These are phyloP conservation scores for Panorpa germanica DNA, from an alignment of 2,888 invertebrate species.

Conservation along the genomic window DNA sequence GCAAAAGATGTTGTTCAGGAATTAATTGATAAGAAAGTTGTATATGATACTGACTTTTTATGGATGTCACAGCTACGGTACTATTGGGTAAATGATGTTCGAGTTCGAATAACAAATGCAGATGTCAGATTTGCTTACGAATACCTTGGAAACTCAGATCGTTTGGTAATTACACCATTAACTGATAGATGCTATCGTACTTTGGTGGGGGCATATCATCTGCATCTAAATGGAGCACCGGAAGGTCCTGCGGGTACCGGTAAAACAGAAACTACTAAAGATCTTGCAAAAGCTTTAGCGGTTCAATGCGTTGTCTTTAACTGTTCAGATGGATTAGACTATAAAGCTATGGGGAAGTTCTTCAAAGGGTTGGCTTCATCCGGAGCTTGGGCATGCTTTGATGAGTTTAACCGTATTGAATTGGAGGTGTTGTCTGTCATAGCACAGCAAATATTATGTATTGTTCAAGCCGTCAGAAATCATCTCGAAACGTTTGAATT, in stretches of 20 bases:
- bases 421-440: constrained; percentile 52
- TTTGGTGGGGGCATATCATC: constrained; percentile 46
- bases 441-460: constrained; percentile 49
- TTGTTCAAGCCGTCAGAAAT: constrained; percentile 40
- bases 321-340: constrained; percentile 52
- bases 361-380: constrained; percentile 52
- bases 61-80: constrained; percentile 55
- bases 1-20: constrained; percentile 45
- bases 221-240: constrained; percentile 49
- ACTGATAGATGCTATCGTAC: constrained; percentile 51
- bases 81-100: constrained; percentile 38
- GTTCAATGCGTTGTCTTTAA: constrained; percentile 67
- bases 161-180: constrained; percentile 37
- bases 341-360: constrained; percentile 51
- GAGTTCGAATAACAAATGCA: constrained; percentile 45
- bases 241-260: constrained; percentile 72
- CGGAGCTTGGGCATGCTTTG: constrained; percentile 60
- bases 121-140: constrained; percentile 50
- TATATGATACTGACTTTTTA: constrained; percentile 39
- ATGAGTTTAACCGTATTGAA: constrained; percentile 55
- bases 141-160: constrained; percentile 46
- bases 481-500: constrained; percentile 34
- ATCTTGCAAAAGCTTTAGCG: constrained; percentile 78
- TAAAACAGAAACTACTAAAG: constrained; percentile 83
- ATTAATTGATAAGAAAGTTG: constrained; percentile 28